Base-by-base conservation (phyloP, 2,113 vertebrate genomes). In the Embiotoca jacksoni region DNA sequence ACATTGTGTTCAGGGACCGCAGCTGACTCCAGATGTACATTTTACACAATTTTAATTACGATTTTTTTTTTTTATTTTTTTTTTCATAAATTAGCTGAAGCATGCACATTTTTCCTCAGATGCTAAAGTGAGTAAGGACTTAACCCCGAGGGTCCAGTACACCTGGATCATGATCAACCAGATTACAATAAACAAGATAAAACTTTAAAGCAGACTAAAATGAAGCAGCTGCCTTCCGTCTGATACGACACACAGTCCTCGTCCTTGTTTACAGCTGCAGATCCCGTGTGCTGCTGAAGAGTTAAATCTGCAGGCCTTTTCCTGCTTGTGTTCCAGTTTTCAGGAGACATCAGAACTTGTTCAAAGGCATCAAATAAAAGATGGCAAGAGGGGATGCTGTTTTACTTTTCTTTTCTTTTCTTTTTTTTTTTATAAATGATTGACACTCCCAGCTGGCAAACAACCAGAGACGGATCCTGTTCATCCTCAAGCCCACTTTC, bases 301-400 rank as follows among this genome's bases (percentile, higher is more conserved):
- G 63, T 81, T 72, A 73, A 76, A 58, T 68, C 52, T 46, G n/a
- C 59, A 55, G 57, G 36, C 78, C 50, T 72, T 54, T 79, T 81
- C 71, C 83, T 74, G 71, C 39, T 47, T 4, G 44, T 64, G 77
- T 65, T 86, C 82, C 49, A 80, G n/a, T 87, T 89, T 88, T 46
- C 7, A 67, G 39, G 54, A 58, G 7, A 49, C 78, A 72, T 79
- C 86, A 74, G 49, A 81, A 81, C 64, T 83, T 83, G 66, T 86
- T 91, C 81, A 87, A 83, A 85, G 73, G 47, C 82, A 70, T 85
- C 77, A 86, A 69, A 87, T 66, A 53, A 64, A 84, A 82, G 76
- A 74, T 46, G 62, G 75, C 44, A 57, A 76, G 70, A 72, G 49
- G 39, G 61, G 77, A 80, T 68, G 63, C 37, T 46, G 33, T 52